Evolutionary conservation across 92 coral and sea anemone species (phyloP), one percentile per base, ranked within the genome.

Genomic region (Zoanthus sociatus): DNA sequence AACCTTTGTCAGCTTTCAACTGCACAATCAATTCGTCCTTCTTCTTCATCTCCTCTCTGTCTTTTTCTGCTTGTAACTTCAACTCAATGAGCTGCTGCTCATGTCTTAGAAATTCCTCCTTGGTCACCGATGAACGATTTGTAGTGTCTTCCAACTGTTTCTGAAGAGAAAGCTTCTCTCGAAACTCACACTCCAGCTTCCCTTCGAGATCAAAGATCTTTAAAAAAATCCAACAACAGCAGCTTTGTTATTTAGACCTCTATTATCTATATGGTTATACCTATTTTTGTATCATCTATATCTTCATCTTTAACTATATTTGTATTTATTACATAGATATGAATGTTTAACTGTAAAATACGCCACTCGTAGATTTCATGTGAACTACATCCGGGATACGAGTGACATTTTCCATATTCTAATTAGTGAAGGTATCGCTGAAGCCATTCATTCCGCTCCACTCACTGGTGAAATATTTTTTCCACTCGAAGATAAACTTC

Each of bases 61-160:
- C 79, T 72, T 94, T 87, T n/a, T 96, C 97, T 16, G 90, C 88
- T 18, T 89, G 83, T 70, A 96, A 78, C 69, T 90, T 91, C 58
- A 86, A 86, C 76, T 95, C 98, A 67, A 95, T 95, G 0, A 95
- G 93, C 73, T 92, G 96, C 71, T 95, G 98, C 70, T 96, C 98
- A 3, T 94, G 92, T 73, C 93, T 96, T 33, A 96, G 94, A 56
- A 96, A 93, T 56, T 96, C 95, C 67, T 94, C 98, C 53, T 96
- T 90, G 75, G 91, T 93, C 15, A 86, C 89, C 5, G 92, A 87
- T 26, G 87, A 93, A 56, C 97, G 93, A 78, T 89, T 91, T 64
- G 90, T 95, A 18, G 94, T 90, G 74, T 95, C 98, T 31, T 93
- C 98, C 18, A 96, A 85, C 78, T 96, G 97, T 47, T 90, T 86